Conservation (phyloP, 1,140 invertebrate species). For the Lordiphosa stackelbergi region DNA sequence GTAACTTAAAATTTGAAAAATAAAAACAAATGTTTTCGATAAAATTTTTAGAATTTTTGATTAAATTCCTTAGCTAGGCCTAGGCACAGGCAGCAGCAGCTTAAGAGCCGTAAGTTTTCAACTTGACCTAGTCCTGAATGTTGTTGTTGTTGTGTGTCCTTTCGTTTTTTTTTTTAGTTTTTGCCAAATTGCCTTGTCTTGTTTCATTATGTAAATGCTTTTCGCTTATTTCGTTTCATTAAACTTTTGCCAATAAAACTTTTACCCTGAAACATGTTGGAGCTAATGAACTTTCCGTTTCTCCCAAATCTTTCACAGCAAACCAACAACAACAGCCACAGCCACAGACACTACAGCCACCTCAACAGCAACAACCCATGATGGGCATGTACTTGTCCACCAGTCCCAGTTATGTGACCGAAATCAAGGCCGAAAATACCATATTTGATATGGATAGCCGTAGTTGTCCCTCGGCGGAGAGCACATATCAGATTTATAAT, state of each 20-base stretch:
- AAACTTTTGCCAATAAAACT: slow-evolving; percentile 28
- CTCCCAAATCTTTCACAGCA: slow-evolving; percentile 10
- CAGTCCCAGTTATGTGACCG: slow-evolving; percentile 28
- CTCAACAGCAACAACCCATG: slow-evolving; percentile 5
- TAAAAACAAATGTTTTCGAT: background rate
- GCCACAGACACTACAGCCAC: slow-evolving; percentile 15
- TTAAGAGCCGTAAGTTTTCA: slow-evolving; percentile 28
- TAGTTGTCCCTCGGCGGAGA: slow-evolving; percentile 46
- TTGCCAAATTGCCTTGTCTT: slow-evolving; percentile 26
- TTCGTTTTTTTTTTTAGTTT: slow-evolving; percentile 42
- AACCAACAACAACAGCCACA: slow-evolving; percentile 22
- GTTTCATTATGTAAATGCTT: slow-evolving; percentile 38
- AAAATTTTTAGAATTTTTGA: background rate
- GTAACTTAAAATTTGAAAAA: slow-evolving; percentile 8
- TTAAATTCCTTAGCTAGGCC: background rate
- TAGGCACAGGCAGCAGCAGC: too few relatives aligned
- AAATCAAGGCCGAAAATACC: slow-evolving; percentile 46
- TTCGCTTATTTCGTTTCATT: slow-evolving; percentile 38
- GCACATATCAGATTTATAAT: slow-evolving; percentile 26
- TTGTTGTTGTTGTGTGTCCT: slow-evolving; percentile 41
- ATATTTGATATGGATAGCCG: slow-evolving; percentile 34
- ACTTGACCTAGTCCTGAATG: slow-evolving; percentile 24
- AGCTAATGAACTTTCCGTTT: slow-evolving; percentile 25
- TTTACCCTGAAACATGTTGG: slow-evolving; percentile 4
- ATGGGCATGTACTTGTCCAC: slow-evolving; percentile 3